Evolutionary conservation across 2,888 invertebrate species (phyloP), one percentile per base, ranked within the genome.

Genomic region (Agrypnus murinus): DNA sequence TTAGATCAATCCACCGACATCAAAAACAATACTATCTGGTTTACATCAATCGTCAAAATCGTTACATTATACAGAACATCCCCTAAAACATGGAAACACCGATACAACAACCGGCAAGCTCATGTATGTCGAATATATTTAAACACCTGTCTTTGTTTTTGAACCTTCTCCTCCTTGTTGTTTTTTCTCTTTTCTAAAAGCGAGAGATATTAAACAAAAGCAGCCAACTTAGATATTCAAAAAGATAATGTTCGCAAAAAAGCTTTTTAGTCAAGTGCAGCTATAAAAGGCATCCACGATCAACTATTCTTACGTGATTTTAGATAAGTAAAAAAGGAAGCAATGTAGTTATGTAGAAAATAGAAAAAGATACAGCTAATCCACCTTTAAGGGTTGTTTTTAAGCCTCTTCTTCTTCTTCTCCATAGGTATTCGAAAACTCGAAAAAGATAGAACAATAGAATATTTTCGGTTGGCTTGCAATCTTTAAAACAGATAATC

Each of bases 51-150:
- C 74, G 71, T 68, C 63, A 69, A 73, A 74, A 73, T 75, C 74
- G 74, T 74, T 73, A 72, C 73, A 77, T 77, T 76, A 77, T 77
- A 73, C 77, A 48, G 68, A 76, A 77, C 77, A 76, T 74, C 74
- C 73, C 70, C 53, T 69, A 74, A n/a, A 77, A 77, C 76, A 77
- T 77, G 77, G 74, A 77, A 74, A 75, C 77, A 75, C 31, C 67
- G 19, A 66, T 63, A 65, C 45, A 53, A 60, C 15, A 36, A 68
- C 63, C 63, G 58, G 67, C 65, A 69, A 40, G 43, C 48, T 65
- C 60, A 43, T 75, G 73, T 77, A 72, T 60, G 14, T 57, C 43
- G 71, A 71, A 75, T 76, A 74, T 57, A 74, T 76, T 76, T 75
- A 71, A 65, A 71, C 73, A 71, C 74, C 72, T 69, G 73, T 70